Base-by-base conservation (phyloP, 1,140 invertebrate species). In the Rhopalosiphum padi region DNA sequence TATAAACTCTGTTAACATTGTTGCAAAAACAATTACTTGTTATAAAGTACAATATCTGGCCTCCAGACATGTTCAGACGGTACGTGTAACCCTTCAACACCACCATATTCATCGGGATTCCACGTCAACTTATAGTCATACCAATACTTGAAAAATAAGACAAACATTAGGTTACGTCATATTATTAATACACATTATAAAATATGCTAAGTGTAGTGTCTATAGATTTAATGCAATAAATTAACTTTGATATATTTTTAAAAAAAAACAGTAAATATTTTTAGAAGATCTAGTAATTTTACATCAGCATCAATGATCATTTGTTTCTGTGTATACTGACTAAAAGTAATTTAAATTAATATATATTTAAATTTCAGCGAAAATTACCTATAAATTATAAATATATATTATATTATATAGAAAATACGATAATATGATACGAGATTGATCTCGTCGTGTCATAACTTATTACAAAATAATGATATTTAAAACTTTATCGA, bases 51-150 rank as follows among this genome's bases (percentile, higher is more conserved):
- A 95, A 99, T 98, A 96, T 99, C 98, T 37, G 98, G 98, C 94
- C 98, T 96, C 98, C 99, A 99, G 94, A 99, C 99, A 95, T 98
- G 97, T 95, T 99, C 98, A 85, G 98, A 98, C 91, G 98, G 98
- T 88, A 99, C 98, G 95, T 99, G 98, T 22, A 99, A 96, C 97
- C 98, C 98, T 94, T 98, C 97, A 25, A 99, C 98, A 6, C 98
- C 98, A 77, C 98, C 99, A 95, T 99, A 99, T 95, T 99, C 98
- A 94, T 97, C 97, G 48, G 99, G 98, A 96, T 99, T 98, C 99
- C 99, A 99, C 94, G 97, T 97, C 87, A 99, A 96, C 95, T 99
- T 99, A 96, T 99, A 99, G 96, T 99, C 99, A 95, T 98, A 98
- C 99, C 99, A 99, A 94, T 98, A 98, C 97, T 99, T 90, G 37